These are phyloP conservation scores for Rotaria magnacalcarata DNA, from an alignment of 2,888 invertebrate species.

Conservation along the genomic window DNA sequence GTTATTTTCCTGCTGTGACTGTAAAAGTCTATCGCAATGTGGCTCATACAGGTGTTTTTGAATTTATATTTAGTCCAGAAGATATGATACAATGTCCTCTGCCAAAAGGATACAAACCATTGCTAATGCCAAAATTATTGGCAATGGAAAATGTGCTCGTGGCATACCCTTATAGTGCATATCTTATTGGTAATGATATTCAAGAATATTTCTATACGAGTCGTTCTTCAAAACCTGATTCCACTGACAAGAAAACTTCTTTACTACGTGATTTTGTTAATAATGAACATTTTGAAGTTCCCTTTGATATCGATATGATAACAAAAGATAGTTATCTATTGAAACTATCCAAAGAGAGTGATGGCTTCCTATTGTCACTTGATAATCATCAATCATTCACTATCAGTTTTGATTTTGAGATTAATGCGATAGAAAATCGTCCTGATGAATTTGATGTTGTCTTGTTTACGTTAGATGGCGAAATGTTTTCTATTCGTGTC, in stretches of 20 bases:
- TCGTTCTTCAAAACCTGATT: background rate
- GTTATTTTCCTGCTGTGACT: slow-evolving; percentile 20
- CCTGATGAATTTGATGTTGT: background rate
- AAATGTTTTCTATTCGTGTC: background rate
- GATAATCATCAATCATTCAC: background rate
- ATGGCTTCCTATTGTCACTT: background rate
- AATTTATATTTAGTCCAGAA: slow-evolving; percentile 31
- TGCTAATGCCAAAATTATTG: background rate
- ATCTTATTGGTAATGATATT: background rate
- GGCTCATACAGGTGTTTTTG: background rate
- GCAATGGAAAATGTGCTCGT: background rate
- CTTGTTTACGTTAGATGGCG: background rate
- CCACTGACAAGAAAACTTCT: background rate
- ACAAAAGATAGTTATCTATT: background rate
- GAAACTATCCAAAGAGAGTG: background rate
- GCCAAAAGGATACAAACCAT: slow-evolving; percentile 5
- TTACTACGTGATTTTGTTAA: background rate
- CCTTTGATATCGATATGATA: background rate
- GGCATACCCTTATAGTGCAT: background rate
- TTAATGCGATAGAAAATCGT: background rate
- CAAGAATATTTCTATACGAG: background rate
- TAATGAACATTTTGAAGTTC: background rate
- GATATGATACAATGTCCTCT: slow-evolving; percentile 1
- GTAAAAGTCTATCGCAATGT: background rate
- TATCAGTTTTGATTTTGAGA: slow-evolving; percentile 27